Evolutionary conservation across 2,113 vertebrate species (phyloP), one percentile per base, ranked within the genome.

Genomic region (Gallinago media): DNA sequence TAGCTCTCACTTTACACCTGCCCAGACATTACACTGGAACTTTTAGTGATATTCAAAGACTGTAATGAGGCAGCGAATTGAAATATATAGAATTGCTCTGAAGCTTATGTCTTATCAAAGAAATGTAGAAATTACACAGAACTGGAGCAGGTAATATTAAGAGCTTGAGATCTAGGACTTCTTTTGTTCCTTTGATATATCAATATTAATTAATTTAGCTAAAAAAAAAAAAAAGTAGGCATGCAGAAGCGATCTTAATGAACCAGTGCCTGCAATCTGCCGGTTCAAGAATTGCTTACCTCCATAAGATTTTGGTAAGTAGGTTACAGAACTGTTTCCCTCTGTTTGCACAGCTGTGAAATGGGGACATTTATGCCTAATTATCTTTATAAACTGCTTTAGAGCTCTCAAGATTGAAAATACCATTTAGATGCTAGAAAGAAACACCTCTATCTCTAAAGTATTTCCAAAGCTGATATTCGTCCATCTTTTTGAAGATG

Each of bases 301-400:
- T 94, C 92, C 62, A 18, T 91, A 87, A 92, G 88, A 95, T 93
- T 93, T 93, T 93, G 91, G 68, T 94, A 95, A 96, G 91, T 94
- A 92, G 92, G 94, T 96, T 93, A 95, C 56, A 88, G 90, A 95
- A 92, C 68, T 32, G 83, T 85, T 93, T 86, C 88, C 88, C 88
- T 96, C 88, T 92, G 90, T 94, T 96, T 95, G 94, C 92, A 95
- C 95, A 96, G 94, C 92, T 92, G 88, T 89, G 92, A 96, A 96
- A 96, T 93, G 72, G 94, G 80, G 92, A 94, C 67, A 93, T 94
- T 96, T 96, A 92, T 92, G 95, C 95, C 90, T 94, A 95, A 94
- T 94, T 95, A 94, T 95, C 94, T 95, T 97, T 95, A 96, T 88
- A 94, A 96, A 92, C 88, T 58, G 79, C 85, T 92, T 93, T 77